phyloP scores from a whole-genome alignment of 2,113 vertebrate species.

The Lophochroa leadbeateri region DNA sequence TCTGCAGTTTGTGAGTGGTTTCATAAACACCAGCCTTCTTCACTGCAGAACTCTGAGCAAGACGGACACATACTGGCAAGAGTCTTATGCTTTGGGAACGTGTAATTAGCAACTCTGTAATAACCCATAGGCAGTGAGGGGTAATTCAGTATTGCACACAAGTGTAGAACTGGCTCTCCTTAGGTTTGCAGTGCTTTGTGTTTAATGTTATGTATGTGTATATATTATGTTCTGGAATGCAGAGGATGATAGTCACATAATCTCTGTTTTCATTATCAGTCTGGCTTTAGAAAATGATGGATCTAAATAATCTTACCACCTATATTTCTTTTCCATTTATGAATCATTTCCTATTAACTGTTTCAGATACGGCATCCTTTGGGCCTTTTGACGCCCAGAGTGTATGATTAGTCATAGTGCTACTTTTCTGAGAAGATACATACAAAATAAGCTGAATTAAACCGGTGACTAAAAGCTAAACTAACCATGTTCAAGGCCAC shows the following conservation, averaged over 20 bases:
- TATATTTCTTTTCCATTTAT: background rate
- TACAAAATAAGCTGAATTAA: background rate
- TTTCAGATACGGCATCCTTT: background rate
- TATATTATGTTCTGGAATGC: background rate
- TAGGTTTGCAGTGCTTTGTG: background rate
- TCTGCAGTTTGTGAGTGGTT: background rate
- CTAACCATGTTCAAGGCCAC: background rate
- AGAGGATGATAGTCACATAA: background rate
- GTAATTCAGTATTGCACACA: background rate
- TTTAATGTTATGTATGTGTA: background rate
- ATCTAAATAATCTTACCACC: background rate
- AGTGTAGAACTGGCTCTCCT: background rate
- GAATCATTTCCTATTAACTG: background rate
- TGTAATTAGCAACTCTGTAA: background rate
- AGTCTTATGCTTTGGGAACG: background rate
- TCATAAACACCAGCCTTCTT: background rate
- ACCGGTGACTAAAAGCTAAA: background rate
- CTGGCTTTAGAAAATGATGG: background rate
- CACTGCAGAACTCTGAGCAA: background rate
- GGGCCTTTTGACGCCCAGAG: background rate
- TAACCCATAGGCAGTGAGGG: background rate
- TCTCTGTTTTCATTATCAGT: background rate
- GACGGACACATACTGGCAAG: fast-evolving
- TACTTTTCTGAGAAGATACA: background rate
- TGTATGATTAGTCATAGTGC: background rate